phyloP scores from a whole-genome alignment of 2,113 vertebrate species.

The Phyllostomus discolor region DNA sequence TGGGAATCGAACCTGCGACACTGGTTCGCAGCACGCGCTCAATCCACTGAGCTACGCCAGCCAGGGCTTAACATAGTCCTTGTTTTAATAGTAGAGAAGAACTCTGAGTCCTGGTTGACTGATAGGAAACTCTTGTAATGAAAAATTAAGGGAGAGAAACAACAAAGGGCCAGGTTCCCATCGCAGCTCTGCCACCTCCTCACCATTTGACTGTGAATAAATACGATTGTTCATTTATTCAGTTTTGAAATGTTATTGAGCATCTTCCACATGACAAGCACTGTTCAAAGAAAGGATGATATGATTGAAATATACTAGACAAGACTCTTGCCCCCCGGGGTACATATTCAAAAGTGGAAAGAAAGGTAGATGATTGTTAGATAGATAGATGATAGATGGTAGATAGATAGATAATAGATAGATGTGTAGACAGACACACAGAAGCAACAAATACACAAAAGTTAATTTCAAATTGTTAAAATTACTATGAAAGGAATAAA shows the following conservation, averaged over 20 bases:
- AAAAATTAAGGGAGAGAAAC: neutral
- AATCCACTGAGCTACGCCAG: no score
- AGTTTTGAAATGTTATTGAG: neutral
- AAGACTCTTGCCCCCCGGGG: neutral
- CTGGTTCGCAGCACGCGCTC: no score
- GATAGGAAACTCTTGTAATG: neutral
- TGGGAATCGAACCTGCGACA: no score
- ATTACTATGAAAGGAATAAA: neutral
- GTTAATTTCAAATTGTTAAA: neutral
- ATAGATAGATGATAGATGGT: neutral
- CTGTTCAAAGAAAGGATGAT: neutral
- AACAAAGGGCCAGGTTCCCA: neutral
- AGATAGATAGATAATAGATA: neutral
- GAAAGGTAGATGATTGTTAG: neutral
- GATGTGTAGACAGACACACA: neutral
- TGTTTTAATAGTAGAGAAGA: neutral
- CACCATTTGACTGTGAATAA: neutral
- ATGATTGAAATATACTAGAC: neutral
- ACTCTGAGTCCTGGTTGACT: neutral
- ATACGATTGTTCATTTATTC: neutral
- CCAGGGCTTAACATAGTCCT: no score
- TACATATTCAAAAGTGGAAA: neutral
- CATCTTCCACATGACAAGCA: neutral
- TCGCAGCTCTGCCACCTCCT: neutral
- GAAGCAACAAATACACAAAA: neutral